Conservation (phyloP, 2,888 invertebrate genomes). For the Parascotia fuliginaria region DNA sequence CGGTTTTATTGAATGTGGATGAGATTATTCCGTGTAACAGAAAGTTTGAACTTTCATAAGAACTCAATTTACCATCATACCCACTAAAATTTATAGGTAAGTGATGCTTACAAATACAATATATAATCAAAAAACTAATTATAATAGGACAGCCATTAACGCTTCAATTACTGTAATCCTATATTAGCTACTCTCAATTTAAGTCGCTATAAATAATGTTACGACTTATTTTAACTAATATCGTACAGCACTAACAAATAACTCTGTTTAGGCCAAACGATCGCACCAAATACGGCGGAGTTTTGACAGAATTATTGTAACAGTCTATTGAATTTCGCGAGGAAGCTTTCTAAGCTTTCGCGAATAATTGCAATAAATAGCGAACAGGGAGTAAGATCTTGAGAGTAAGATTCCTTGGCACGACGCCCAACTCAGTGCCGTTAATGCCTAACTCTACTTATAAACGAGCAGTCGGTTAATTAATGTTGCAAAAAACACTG, state of each 20-base stretch:
- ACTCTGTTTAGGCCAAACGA: slow-evolving; percentile 24
- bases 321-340: slow-evolving; percentile 49
- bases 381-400: slow-evolving; percentile 51
- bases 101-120: slow-evolving; percentile 16
- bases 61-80: slow-evolving; percentile 23
- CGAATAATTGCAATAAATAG: slow-evolving; percentile 70
- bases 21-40: no score
- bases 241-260: slow-evolving; percentile 9
- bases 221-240: slow-evolving; percentile 23
- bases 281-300: slow-evolving; percentile 15
- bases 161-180: slow-evolving; percentile 28
- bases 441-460: slow-evolving; percentile 58
- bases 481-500: slow-evolving; percentile 46
- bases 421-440: slow-evolving; percentile 53
- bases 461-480: slow-evolving; percentile 49
- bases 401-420: slow-evolving; percentile 56
- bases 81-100: slow-evolving; percentile 18
- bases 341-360: slow-evolving; percentile 51
- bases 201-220: slow-evolving; percentile 22
- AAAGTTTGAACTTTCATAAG: no score
- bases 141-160: slow-evolving; percentile 21
- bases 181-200: slow-evolving; percentile 23
- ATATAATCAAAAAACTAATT: slow-evolving; percentile 24
- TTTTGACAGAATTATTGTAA: slow-evolving; percentile 38
- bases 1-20: neutral